These are phyloP conservation scores for Orestias chungarensis DNA, from an alignment of 2,797 vertebrate genomes.

Conservation along the genomic window DNA sequence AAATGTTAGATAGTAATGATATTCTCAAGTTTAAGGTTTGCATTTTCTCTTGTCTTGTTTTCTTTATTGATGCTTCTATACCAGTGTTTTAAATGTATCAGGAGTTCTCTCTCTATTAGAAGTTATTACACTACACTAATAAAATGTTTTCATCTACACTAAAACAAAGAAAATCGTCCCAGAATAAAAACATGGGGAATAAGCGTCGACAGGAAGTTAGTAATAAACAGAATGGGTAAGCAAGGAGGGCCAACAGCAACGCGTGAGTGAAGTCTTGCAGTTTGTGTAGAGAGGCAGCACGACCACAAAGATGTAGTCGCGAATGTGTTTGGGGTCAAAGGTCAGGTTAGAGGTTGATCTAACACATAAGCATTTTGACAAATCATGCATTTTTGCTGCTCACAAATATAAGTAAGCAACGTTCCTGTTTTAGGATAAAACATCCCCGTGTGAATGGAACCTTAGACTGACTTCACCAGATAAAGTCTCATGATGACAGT, in stretches of 20 bases:
- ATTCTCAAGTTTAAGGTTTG: conserved; percentile 11
- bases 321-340: background rate
- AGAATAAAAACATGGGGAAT: no score
- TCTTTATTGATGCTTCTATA: background rate
- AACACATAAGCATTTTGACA: background rate
- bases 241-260: background rate
- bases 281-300: no score
- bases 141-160: no score
- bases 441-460: background rate
- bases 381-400: background rate
- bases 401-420: no score
- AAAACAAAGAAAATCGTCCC: no score
- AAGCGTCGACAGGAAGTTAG: no score
- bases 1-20: background rate
- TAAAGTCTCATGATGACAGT: background rate
- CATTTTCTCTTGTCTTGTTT: background rate
- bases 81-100: background rate
- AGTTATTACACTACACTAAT: no score
- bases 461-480: background rate
- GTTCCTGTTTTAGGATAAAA: background rate
- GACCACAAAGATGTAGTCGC: no score
- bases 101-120: no score
- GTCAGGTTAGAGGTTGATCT: background rate
- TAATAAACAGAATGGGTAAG: background rate
- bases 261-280: background rate